Conservation (phyloP, 2,888 invertebrate genomes). For the Cecidostiba fungosa region DNA sequence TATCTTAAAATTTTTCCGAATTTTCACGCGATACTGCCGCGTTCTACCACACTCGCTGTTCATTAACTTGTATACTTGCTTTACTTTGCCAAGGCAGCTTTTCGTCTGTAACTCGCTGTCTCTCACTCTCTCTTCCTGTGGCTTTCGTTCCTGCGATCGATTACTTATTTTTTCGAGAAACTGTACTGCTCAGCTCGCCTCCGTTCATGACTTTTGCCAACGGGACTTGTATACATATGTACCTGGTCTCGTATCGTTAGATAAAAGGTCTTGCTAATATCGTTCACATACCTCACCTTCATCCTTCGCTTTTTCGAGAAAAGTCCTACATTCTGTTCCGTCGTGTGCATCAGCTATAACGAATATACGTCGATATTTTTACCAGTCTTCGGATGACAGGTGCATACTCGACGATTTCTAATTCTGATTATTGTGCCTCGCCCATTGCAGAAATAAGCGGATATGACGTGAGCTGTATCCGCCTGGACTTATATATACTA, state of each 20-base stretch:
- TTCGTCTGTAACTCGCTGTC: neutral
- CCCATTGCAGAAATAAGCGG: conserved; percentile 6
- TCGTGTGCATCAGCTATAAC: neutral
- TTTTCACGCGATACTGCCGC: no score
- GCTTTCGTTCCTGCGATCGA: neutral
- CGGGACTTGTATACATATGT: neutral
- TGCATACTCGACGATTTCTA: neutral
- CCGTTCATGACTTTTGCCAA: neutral
- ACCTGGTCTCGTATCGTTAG: no score
- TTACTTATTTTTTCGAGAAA: neutral
- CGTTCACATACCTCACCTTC: no score
- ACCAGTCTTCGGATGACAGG: neutral
- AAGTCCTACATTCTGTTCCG: neutral
- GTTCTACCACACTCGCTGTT: no score
- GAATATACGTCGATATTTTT: neutral
- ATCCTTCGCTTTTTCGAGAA: no score
- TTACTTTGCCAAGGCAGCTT: neutral
- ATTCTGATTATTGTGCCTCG: conserved; percentile 13
- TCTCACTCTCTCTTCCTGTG: neutral
- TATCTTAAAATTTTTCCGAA: neutral
- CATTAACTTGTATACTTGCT: no score
- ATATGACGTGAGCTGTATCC: conserved; percentile 8
- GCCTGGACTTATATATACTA: neutral
- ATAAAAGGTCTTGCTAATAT: no score
- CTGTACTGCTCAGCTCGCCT: no score